Percentiles rank a stretch among this genome's conserved stretches.
These are phyloP conservation scores for Neoniphon sammara DNA, from an alignment of 2,797 vertebrate species.

Conservation along the genomic window DNA sequence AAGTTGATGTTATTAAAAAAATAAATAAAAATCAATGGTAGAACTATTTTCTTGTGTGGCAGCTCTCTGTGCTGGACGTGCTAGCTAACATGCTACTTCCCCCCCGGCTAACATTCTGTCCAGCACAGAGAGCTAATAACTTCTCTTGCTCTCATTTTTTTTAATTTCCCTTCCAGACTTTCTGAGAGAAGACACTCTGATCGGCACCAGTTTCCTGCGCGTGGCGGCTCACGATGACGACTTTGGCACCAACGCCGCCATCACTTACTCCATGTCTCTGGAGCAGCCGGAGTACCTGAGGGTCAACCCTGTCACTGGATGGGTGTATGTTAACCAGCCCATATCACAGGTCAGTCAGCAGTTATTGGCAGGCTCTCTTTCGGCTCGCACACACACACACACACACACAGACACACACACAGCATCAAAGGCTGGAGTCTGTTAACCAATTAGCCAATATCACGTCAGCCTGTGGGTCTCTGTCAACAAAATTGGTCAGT, in stretches of 20 bases:
- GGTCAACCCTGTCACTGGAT: slow-evolving; percentile 89
- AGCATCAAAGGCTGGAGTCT: neutral
- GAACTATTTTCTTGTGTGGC: too few species aligned
- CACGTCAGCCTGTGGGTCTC: slow-evolving; percentile 49
- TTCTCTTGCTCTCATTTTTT: neutral
- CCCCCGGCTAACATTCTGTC: too few species aligned
- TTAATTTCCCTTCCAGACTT: slow-evolving; percentile 82
- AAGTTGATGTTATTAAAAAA: too few species aligned
- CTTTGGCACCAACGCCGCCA: slow-evolving; percentile 87
- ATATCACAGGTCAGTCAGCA: slow-evolving; percentile 85
- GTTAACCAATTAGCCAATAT: slow-evolving; percentile 6
- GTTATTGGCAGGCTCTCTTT: slow-evolving; percentile 20
- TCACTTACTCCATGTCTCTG: slow-evolving; percentile 86
- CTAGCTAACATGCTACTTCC: too few species aligned
- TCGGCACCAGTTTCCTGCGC: slow-evolving; percentile 90
- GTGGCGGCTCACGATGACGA: slow-evolving; percentile 90
- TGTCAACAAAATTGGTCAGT: slow-evolving; percentile 72
- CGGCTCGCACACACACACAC: slow-evolving; percentile 2
- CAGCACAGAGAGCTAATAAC: too few species aligned
- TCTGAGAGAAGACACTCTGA: slow-evolving; percentile 88
- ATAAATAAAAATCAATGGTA: too few species aligned
- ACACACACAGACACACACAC: neutral
- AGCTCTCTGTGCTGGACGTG: too few species aligned
- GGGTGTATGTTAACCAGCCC: slow-evolving; percentile 90
- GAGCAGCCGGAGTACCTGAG: slow-evolving; percentile 87